Base-by-base conservation (phyloP, 2,888 invertebrate species). In the Amblyteles armatorius region DNA sequence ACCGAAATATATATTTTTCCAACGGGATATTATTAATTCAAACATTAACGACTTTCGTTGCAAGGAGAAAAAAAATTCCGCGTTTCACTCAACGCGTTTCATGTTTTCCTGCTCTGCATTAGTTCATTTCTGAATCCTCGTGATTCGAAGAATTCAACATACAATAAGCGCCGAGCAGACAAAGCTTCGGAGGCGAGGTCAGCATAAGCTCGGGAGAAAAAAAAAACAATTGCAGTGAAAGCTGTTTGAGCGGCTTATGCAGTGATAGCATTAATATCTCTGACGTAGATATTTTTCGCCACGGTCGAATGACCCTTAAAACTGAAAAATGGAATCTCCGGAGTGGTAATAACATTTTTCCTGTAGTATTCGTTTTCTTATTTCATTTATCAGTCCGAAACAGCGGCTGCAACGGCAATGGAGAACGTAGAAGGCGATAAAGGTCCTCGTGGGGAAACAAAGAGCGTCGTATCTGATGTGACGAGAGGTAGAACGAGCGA, bases 401-500 rank as follows among this genome's bases (percentile, higher is more conserved):
- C 16, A 5, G 33, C 16, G 29, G 16, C 29, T 6, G 63, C 2
- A 33, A 16, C 33, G 63, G 29, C 48, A 29, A 69, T 4, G 26
- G 22, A 2, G 50, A 48, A 26, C 13, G 44, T 2, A 48, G 16
- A 72, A 79, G 57, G 67, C 50, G 65, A 55, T 57, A 80, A 79
- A 72, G 13, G 26, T 73, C 33, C 73, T 80, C 40, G 67, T 55
- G 48, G 63, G 16, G 50, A 72, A 80, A 67, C 72, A 67, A 73
- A 73, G 40, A 67, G 19, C 57, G 67, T 80, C 72, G 33, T 76
- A 71, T 63, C 52, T 50, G 69, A 74, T 76, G 69, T 69, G 60
- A 76, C 33, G 74, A 60, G 33, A 40, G 57, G 68, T 57, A 36
- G 73, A 55, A 57, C 16, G 16, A 52, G 33, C 48, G 44, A 60